phyloP scores from a whole-genome alignment of 2,113 vertebrate genomes.

The Corythoichthys intestinalis region DNA sequence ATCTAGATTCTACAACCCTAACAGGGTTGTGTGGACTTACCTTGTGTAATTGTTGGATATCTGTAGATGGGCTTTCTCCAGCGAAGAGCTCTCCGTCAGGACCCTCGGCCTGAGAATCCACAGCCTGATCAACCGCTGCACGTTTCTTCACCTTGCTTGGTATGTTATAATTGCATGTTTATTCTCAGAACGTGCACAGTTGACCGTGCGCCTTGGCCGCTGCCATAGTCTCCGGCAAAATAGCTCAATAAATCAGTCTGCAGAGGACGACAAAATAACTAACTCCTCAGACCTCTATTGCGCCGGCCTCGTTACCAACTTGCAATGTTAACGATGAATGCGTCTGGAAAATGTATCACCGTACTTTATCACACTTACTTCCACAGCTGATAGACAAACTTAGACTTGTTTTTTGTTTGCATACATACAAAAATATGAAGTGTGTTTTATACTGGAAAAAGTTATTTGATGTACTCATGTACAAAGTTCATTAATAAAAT shows the following conservation, averaged over 20 bases:
- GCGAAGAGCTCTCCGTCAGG: neutral
- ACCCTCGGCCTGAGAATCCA: neutral
- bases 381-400: neutral
- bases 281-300: neutral
- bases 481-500: too few species aligned
- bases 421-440: neutral
- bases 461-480: too few species aligned
- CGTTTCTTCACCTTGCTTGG: conserved; percentile 1
- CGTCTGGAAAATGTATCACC: neutral
- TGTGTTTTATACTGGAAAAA: too few species aligned
- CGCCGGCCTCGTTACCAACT: neutral
- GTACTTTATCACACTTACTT: neutral
- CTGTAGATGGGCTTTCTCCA: neutral
- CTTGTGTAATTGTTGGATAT: neutral
- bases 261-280: neutral
- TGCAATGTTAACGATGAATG: neutral
- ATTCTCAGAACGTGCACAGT: neutral
- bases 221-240: neutral
- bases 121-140: conserved; percentile 1
- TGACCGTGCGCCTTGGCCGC: neutral
- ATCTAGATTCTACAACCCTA: too few species aligned
- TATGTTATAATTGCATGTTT: neutral
- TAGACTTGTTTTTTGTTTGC: neutral
- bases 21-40: neutral
- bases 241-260: neutral